A percentile compares a stretch with the other conserved stretches of the same genome.
These are phyloP conservation scores for Drosophila dives DNA, from an alignment of 2,888 invertebrate genomes.

Conservation along the genomic window DNA sequence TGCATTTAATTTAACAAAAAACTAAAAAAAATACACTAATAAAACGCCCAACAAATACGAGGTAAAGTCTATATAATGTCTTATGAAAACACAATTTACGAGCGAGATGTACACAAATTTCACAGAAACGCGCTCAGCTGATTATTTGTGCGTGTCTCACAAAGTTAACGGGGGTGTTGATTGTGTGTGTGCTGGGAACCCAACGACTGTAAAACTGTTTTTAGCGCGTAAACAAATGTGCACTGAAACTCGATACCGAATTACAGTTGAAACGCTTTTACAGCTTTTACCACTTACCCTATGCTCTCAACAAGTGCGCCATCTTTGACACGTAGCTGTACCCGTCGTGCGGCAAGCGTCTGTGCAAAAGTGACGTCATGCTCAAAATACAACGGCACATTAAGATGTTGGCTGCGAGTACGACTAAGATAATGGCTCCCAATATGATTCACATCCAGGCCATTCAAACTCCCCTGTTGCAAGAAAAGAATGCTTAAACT, in stretches of 20 bases:
- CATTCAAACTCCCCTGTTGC: slow-evolving; percentile 85
- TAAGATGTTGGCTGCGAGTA: slow-evolving; percentile 85
- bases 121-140: slow-evolving; percentile 71
- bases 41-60: slow-evolving; percentile 34
- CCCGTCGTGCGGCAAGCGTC: slow-evolving; percentile 49
- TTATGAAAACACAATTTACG: not conserved
- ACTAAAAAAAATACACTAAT: not conserved
- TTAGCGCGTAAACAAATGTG: slow-evolving; percentile 76
- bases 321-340: slow-evolving; percentile 74
- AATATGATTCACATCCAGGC: slow-evolving; percentile 85
- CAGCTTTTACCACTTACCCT: slow-evolving; percentile 72
- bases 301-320: slow-evolving; percentile 77
- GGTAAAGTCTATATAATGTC: slow-evolving; percentile 45
- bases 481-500: slow-evolving; percentile 6
- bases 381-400: slow-evolving; percentile 84
- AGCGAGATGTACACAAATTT: slow-evolving; percentile 72
- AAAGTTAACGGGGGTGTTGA: slow-evolving; percentile 7
- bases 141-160: slow-evolving; percentile 36
- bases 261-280: slow-evolving; percentile 35
- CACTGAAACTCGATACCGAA: slow-evolving; percentile 65
- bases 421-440: slow-evolving; percentile 86
- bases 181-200: slow-evolving; percentile 20
- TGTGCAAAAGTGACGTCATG: slow-evolving; percentile 82
- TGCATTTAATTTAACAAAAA: slow-evolving; percentile 68
- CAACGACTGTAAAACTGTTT: slow-evolving; percentile 65